Evolutionary conservation across 2,113 vertebrate genomes (phyloP), one percentile per base, ranked within the genome.

Genomic region (Phaethornis superciliosus): DNA sequence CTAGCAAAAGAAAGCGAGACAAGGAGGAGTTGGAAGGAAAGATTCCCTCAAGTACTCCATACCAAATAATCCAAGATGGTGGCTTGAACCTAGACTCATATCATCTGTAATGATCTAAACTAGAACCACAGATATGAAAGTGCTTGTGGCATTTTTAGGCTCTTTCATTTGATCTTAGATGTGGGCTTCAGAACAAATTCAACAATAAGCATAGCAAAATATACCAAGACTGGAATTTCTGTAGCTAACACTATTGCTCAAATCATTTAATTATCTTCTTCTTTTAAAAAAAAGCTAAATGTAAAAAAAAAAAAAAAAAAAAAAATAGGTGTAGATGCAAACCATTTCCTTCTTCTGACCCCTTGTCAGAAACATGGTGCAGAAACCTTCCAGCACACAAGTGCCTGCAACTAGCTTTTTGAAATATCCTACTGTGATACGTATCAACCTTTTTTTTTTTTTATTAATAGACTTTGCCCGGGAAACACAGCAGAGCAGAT

Each of bases 401-500:
- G 68, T 10, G n/a, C 70, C 96, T 93, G 84, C 87, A 95, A 90
- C 72, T 78, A 60, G 46, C 59, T 78, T 91, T 94, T 89, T 93
- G 32, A 94, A 95, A 76, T 93, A 91, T 83, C 82, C 92, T 63
- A 65, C 27, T 83, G 89, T 62, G 77, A 84, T 63, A 89, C 72
- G 40, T 88, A 93, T 96, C 90, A 91, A 80, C 94, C 75, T 96
- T 95, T 95, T 91, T 71, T 91, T 71, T 84, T 91, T 88, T 58
- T 90, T 92, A 88, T 93, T 93, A 86, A 94, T 96, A 96, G 96
- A 89, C 15, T 30, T 85, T 90, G 68, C 91, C 93, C 65, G 71
- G 70, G 75, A 95, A 92, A 96, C 81, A 85, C 44, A 49, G 76
- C 85, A 92, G 87, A 97, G 81, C 93, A 96, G 90, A 95, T 94